Conservation (phyloP, 2,888 invertebrate species). For the Pterobdella sp. region DNA sequence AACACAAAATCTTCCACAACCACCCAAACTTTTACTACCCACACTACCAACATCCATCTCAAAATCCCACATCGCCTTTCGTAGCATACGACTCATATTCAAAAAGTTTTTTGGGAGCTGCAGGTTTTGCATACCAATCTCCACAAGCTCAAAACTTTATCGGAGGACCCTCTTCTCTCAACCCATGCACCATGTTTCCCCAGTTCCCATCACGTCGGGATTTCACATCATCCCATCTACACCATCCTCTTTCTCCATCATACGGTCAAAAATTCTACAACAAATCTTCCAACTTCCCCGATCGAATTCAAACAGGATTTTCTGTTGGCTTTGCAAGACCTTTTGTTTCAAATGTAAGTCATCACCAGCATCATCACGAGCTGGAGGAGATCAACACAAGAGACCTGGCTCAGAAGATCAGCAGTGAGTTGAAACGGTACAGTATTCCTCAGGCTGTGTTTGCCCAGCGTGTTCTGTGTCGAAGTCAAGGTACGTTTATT, state of each 20-base stretch:
- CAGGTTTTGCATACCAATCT: slow-evolving; percentile 21
- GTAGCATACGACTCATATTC: slow-evolving; percentile 24
- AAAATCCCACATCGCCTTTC: slow-evolving; percentile 1
- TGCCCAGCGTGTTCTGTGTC: slow-evolving; percentile 92
- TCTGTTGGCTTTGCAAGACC: slow-evolving; percentile 7
- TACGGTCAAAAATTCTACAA: slow-evolving; percentile 21
- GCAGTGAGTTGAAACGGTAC: slow-evolving; percentile 94
- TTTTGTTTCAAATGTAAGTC: slow-evolving; percentile 10
- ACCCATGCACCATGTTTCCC: slow-evolving; percentile 12
- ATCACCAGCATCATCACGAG: slow-evolving; percentile 40
- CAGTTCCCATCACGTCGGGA: slow-evolving; percentile 20
- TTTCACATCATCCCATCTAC: slow-evolving; percentile 12
- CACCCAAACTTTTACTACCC: slow-evolving; percentile 22
- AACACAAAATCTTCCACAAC: slow-evolving; percentile 6
- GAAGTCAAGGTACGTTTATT: slow-evolving; percentile 79
- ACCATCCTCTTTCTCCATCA: slow-evolving; percentile 9
- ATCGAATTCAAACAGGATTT: slow-evolving; percentile 19
- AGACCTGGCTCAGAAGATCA: slow-evolving; percentile 93
- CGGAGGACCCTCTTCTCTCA: slow-evolving; percentile 4
- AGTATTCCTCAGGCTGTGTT: slow-evolving; percentile 99
- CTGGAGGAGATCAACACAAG: slow-evolving; percentile 77
- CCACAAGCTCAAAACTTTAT: slow-evolving; percentile 22
- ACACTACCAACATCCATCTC: neutral
- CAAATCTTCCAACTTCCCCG: slow-evolving; percentile 14
- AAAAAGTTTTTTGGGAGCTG: slow-evolving; percentile 19